Conservation (phyloP, 2,888 invertebrate species). For the Eupithecia exiguata region DNA sequence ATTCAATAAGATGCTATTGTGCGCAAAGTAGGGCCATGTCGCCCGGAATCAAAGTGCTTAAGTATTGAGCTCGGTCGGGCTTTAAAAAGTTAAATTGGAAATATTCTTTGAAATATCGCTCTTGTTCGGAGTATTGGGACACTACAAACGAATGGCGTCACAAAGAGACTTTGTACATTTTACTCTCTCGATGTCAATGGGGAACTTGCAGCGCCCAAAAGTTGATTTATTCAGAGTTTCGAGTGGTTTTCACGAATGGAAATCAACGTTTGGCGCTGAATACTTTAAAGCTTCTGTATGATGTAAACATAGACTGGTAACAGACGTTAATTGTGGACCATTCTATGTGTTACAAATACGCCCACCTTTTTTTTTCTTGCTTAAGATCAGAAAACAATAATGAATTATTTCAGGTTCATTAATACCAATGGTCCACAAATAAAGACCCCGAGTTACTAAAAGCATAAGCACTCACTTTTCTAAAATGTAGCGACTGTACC, state of each 20-base stretch:
- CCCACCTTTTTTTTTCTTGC: background rate
- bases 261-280: constrained; percentile 15
- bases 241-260: constrained; percentile 14
- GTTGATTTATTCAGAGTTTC: constrained; percentile 12
- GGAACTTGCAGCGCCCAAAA: constrained; percentile 11
- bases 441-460: background rate
- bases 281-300: background rate
- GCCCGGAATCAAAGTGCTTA: constrained; percentile 21
- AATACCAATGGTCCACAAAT: background rate
- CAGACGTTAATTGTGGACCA: background rate
- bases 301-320: background rate
- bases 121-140: constrained; percentile 8
- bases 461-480: constrained; percentile 65
- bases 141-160: constrained; percentile 12
- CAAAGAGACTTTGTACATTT: constrained; percentile 17
- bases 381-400: background rate
- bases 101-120: constrained; percentile 17
- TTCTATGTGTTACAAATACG: background rate
- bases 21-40: constrained; percentile 27
- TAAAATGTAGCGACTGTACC: constrained; percentile 79
- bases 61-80: constrained; percentile 13
- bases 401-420: background rate
- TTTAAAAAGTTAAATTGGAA: constrained; percentile 21
- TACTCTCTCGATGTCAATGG: constrained; percentile 9
- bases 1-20: constrained; percentile 36